Percentiles rank a stretch among this genome's conserved stretches.
Evolutionary conservation across 2,113 vertebrate species (phyloP).

Genomic region (Cavia aperea): DNA sequence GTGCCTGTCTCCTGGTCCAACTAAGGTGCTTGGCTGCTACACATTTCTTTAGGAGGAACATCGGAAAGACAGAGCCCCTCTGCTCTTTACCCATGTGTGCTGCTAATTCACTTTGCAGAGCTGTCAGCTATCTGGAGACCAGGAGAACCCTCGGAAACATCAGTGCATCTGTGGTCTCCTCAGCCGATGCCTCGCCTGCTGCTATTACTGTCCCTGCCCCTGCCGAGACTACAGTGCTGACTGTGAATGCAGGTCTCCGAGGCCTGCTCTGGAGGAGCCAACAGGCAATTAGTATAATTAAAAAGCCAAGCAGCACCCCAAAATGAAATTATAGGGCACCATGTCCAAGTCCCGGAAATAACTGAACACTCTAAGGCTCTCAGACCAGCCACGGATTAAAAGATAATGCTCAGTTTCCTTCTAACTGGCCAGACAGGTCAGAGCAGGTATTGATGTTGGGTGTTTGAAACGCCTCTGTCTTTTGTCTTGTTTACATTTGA

Average conservation of each 20-base stretch:
- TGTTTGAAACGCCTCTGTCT: no score
- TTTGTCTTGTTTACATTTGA: not conserved
- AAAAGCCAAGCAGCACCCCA: constrained; percentile 59
- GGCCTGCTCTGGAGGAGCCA: constrained; percentile 16
- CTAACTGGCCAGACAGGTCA: not conserved
- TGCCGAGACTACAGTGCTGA: constrained; percentile 56
- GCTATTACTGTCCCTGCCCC: not conserved
- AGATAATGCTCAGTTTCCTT: accelerated
- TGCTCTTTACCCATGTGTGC: constrained; percentile 53
- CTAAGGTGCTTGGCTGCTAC: not conserved
- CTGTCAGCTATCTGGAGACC: constrained; percentile 52
- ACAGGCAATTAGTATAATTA: not conserved
- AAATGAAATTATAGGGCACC: constrained; percentile 63
- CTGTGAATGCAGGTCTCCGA: constrained; percentile 35
- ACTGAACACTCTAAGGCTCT: constrained; percentile 58
- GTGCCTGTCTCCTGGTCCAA: not conserved
- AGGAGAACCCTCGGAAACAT: constrained; percentile 57
- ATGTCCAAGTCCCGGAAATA: constrained; percentile 67
- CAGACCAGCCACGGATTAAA: constrained; percentile 60
- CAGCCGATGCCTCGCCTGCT: not conserved
- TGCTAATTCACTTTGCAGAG: constrained; percentile 62
- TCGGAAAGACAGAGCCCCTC: constrained; percentile 35
- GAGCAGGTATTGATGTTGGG: accelerated
- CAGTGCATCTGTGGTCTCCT: constrained; percentile 27
- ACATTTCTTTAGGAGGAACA: constrained; percentile 30